Conservation (phyloP, 2,888 invertebrate species). For the Drosophila antonietae region DNA sequence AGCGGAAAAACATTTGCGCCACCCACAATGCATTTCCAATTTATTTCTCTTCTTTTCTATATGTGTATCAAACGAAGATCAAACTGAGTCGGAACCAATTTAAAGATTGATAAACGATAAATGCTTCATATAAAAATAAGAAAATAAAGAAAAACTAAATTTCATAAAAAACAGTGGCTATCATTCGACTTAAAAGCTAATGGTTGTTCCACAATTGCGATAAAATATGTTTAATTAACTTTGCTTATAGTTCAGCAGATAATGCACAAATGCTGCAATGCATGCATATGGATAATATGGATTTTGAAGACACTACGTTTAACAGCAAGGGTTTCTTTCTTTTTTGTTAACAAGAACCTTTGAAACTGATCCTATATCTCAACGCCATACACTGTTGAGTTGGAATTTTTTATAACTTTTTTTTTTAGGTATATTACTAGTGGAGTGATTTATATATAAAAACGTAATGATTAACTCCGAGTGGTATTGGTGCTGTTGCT, state of each 20-base stretch:
- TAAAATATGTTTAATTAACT: slow-evolving; percentile 29
- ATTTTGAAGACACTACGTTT: slow-evolving; percentile 67
- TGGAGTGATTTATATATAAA: slow-evolving; percentile 54
- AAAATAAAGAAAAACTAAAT: slow-evolving; percentile 19
- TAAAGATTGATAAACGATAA: slow-evolving; percentile 33
- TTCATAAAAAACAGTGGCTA: slow-evolving; percentile 40
- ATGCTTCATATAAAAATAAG: slow-evolving; percentile 36
- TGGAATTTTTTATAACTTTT: slow-evolving; percentile 58
- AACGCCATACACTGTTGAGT: slow-evolving; percentile 38
- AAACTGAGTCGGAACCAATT: slow-evolving; percentile 21
- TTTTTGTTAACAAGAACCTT: slow-evolving; percentile 36
- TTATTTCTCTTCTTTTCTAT: slow-evolving; percentile 36
- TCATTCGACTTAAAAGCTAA: slow-evolving; percentile 49
- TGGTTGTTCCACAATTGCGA: slow-evolving; percentile 53
- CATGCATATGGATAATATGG: slow-evolving; percentile 32
- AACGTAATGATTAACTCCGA: slow-evolving; percentile 47
- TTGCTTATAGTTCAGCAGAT: slow-evolving; percentile 36
- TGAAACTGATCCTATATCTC: slow-evolving; percentile 26
- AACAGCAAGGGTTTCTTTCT: slow-evolving; percentile 29
- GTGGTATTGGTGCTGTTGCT: slow-evolving; percentile 7
- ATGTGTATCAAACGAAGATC: slow-evolving; percentile 14
- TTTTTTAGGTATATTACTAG: slow-evolving; percentile 56
- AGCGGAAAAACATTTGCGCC: slow-evolving; percentile 4
- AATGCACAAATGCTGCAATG: slow-evolving; percentile 45
- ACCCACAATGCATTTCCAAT: slow-evolving; percentile 30